Percentiles rank a stretch among this genome's conserved stretches.
phyloP scores from a whole-genome alignment of 2,888 invertebrate species.

The Acholoe squamosa region DNA sequence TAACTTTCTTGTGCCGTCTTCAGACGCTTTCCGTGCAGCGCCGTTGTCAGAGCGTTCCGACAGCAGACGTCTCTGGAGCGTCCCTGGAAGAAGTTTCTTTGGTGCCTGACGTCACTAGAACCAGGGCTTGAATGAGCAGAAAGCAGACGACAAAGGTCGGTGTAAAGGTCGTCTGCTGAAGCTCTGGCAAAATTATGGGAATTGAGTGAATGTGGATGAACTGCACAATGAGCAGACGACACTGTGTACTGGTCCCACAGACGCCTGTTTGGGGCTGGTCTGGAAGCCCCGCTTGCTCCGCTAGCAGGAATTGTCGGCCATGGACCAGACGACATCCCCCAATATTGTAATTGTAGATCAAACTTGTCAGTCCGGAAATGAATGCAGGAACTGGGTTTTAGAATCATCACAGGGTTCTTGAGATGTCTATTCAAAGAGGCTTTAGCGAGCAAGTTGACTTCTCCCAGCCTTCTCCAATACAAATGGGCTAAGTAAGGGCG shows the following conservation, averaged over 20 bases:
- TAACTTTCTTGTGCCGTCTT: background rate
- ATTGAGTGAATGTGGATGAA: background rate
- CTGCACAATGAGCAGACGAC: background rate
- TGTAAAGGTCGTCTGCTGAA: background rate
- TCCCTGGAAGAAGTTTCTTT: constrained; percentile 17
- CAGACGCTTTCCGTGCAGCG: background rate
- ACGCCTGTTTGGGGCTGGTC: no score
- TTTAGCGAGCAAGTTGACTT: no score
- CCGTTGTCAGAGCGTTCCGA: background rate
- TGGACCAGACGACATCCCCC: no score
- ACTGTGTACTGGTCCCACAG: background rate
- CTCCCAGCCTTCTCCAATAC: no score
- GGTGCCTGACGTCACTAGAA: background rate
- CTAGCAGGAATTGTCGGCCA: no score
- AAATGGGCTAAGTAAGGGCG: no score
- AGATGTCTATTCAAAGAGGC: no score
- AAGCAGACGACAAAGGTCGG: constrained; percentile 20
- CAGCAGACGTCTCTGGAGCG: background rate
- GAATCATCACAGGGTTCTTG: no score
- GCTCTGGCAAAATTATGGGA: background rate
- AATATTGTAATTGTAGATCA: no score
- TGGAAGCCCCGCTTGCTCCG: no score
- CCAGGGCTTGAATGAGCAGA: background rate
- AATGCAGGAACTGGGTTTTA: no score
- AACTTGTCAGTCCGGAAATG: no score